Evolutionary conservation across 2,797 vertebrate species (phyloP).

Genomic region (Potorous gilbertii): DNA sequence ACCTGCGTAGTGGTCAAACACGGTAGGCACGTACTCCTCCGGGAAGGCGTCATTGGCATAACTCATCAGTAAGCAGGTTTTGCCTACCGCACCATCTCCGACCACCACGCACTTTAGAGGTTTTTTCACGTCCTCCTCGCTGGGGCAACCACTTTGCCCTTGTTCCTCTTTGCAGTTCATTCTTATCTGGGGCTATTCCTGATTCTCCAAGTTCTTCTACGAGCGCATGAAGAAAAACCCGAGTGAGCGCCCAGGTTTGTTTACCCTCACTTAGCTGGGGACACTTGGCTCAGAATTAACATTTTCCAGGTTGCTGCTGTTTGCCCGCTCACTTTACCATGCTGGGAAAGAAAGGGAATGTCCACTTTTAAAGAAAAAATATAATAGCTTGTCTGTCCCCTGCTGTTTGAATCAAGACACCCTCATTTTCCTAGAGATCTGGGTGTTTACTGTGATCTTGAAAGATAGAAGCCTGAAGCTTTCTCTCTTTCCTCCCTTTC

Average conservation of each 20-base stretch:
- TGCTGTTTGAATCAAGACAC: constrained; percentile 79
- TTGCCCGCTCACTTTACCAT: constrained; percentile 76
- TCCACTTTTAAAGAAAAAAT: background rate
- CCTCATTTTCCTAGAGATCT: constrained; percentile 78
- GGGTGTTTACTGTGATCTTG: constrained; percentile 72
- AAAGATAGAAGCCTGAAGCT: constrained; percentile 71
- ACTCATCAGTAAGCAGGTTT: constrained; percentile 91
- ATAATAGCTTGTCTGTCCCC: constrained; percentile 58
- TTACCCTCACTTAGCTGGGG: constrained; percentile 73
- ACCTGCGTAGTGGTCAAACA: constrained; percentile 92
- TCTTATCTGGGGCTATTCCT: constrained; percentile 64
- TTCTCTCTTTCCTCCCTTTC: constrained; percentile 59
- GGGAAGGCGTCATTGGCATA: constrained; percentile 91
- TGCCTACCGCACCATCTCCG: constrained; percentile 89
- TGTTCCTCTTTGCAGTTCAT: constrained; percentile 83
- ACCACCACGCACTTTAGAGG: constrained; percentile 91
- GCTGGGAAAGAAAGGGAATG: constrained; percentile 65
- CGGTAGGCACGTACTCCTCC: constrained; percentile 89
- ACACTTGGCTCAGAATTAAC: constrained; percentile 69
- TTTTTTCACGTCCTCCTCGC: constrained; percentile 82
- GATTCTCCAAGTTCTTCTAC: constrained; percentile 75
- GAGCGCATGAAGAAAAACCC: constrained; percentile 77
- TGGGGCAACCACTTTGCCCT: constrained; percentile 78
- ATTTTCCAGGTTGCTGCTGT: constrained; percentile 68
- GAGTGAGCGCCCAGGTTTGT: constrained; percentile 68